Evolutionary conservation across 2,888 invertebrate genomes (phyloP).

Genomic region (Cistogaster globosa): DNA sequence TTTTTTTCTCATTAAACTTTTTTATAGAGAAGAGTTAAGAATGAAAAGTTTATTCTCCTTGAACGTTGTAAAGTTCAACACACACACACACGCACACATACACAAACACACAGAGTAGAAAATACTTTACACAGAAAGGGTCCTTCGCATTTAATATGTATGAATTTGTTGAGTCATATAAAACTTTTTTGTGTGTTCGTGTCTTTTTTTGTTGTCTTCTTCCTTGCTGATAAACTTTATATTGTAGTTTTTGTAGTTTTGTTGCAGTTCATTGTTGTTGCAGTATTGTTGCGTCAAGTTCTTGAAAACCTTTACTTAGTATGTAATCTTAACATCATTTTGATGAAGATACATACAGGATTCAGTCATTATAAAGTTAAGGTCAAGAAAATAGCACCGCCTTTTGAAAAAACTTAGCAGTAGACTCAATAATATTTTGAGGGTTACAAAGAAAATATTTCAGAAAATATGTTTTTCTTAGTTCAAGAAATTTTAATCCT

Average conservation of each 20-base stretch:
- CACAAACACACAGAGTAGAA: neutral
- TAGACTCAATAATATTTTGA: too few species aligned
- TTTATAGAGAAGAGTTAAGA: neutral
- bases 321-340: constrained; percentile 15
- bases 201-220: neutral
- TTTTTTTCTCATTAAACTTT: too few species aligned
- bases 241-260: neutral
- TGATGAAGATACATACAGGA: constrained; percentile 2
- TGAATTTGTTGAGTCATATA: constrained; percentile 55
- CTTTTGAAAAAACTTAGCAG: neutral
- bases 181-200: constrained; percentile 13
- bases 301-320: neutral
- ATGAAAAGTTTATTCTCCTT: constrained; percentile 50
- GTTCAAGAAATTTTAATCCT: too few species aligned
- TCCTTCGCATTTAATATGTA: constrained; percentile 59
- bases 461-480: too few species aligned
- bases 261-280: constrained; percentile 30
- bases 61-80: constrained; percentile 42
- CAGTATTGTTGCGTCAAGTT: constrained; percentile 46
- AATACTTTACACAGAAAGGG: neutral
- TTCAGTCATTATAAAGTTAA: neutral
- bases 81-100: neutral
- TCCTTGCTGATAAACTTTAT: neutral
- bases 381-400: constrained; percentile 15
- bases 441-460: too few species aligned